Evolutionary conservation across 1,140 invertebrate genomes (phyloP).

Genomic region (Nasonia giraulti): DNA sequence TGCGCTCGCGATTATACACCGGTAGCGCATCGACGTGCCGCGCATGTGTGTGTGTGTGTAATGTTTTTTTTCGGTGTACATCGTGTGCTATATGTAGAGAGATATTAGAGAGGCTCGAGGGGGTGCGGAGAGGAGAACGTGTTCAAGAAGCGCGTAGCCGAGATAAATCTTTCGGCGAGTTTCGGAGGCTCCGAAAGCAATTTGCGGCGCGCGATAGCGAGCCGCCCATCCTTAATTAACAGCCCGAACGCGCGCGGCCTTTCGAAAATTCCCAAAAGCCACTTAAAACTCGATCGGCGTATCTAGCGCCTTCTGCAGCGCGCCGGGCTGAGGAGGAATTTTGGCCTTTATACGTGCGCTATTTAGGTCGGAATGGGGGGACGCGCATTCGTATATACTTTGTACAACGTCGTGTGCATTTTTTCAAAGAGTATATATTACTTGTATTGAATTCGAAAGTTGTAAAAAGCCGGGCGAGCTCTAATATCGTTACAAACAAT

Average conservation of each 20-base stretch:
- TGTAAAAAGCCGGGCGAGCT: background rate
- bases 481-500: background rate
- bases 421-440: background rate
- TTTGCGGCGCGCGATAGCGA: conserved; percentile 7
- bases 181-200: conserved; percentile 2
- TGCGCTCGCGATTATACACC: conserved; percentile 39
- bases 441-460: background rate
- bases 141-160: background rate
- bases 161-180: conserved; percentile 11
- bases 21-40: background rate
- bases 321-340: background rate
- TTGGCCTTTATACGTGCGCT: background rate
- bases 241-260: conserved; percentile 1
- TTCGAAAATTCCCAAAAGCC: conserved; percentile 3
- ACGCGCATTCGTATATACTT: background rate
- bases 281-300: conserved; percentile 1
- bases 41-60: background rate
- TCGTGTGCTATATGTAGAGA: too few relatives aligned
- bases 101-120: background rate
- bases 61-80: too few relatives aligned
- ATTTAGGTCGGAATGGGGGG: background rate
- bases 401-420: too few relatives aligned
- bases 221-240: conserved; percentile 3
- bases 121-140: background rate
- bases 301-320: background rate